A percentile compares a stretch with the other conserved stretches of the same genome.
These are phyloP conservation scores for Rhaphigaster nebulosa DNA, from an alignment of 2,888 invertebrate genomes.

Conservation along the genomic window DNA sequence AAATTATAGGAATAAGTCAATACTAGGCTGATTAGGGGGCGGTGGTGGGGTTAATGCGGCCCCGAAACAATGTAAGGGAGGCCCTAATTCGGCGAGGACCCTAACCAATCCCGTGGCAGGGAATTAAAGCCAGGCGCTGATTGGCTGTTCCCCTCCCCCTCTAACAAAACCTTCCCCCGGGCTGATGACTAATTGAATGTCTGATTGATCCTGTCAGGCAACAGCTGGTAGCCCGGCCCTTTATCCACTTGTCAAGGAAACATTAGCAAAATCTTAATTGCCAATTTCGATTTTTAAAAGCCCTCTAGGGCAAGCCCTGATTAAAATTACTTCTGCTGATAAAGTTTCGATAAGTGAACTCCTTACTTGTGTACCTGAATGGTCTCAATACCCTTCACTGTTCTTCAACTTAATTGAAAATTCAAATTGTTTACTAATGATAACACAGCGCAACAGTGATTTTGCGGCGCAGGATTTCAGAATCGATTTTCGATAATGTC, in stretches of 20 bases:
- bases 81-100: slow-evolving; percentile 33
- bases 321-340: slow-evolving; percentile 44
- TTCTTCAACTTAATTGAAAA: background rate
- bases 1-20: slow-evolving; percentile 37
- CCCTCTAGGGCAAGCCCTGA: background rate
- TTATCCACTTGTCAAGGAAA: slow-evolving; percentile 49
- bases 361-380: background rate
- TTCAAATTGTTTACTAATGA: background rate
- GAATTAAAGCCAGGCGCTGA: slow-evolving; percentile 40
- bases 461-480: too few relatives aligned
- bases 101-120: slow-evolving; percentile 22
- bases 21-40: slow-evolving; percentile 34
- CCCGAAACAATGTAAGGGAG: slow-evolving; percentile 45
- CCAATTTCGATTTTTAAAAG: slow-evolving; percentile 49
- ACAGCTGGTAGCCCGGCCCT: slow-evolving; percentile 38
- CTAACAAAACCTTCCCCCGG: slow-evolving; percentile 47
- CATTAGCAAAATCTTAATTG: slow-evolving; percentile 43
- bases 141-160: slow-evolving; percentile 42
- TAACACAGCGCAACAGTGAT: too few relatives aligned
- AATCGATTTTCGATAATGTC: too few relatives aligned
- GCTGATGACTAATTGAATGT: slow-evolving; percentile 55
- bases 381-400: background rate
- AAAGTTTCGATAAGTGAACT: slow-evolving; percentile 5
- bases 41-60: background rate
- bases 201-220: slow-evolving; percentile 56